Percentiles rank a stretch among this genome's conserved stretches.
Conservation (phyloP, 2,888 invertebrate genomes). For the Leptopterna dolabrata region DNA sequence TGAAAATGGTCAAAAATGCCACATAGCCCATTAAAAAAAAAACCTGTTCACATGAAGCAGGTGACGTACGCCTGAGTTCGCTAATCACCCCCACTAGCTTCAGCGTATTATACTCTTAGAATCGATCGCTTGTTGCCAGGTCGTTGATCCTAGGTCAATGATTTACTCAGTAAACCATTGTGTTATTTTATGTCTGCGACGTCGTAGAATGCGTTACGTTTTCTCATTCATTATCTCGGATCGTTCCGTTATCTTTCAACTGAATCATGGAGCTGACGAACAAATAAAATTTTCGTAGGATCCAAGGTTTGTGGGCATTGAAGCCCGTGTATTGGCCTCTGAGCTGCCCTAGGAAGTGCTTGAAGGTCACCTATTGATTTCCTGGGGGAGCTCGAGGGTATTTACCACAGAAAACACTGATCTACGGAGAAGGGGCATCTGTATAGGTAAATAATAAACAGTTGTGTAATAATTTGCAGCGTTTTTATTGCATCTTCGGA, state of each 20-base stretch:
- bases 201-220: neutral
- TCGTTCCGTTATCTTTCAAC: neutral
- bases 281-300: neutral
- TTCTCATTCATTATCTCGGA: neutral
- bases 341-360: neutral
- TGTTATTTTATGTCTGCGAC: neutral
- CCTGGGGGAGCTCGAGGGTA: neutral
- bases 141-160: slow-evolving; percentile 42
- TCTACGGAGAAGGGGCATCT: too few relatives aligned
- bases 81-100: neutral
- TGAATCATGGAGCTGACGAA: neutral
- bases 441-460: too few relatives aligned
- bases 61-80: too few relatives aligned
- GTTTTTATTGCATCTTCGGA: too few relatives aligned
- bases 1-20: too few relatives aligned
- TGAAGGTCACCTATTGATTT: slow-evolving; percentile 11
- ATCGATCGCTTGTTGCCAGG: slow-evolving; percentile 16
- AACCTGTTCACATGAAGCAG: too few relatives aligned
- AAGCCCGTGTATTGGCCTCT: neutral
- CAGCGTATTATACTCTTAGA: neutral
- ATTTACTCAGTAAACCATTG: neutral
- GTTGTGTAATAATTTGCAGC: too few relatives aligned
- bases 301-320: neutral
- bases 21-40: too few relatives aligned
- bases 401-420: neutral